Base-by-base conservation (phyloP, 1,140 invertebrate species). In the Araneus ventricosus region DNA sequence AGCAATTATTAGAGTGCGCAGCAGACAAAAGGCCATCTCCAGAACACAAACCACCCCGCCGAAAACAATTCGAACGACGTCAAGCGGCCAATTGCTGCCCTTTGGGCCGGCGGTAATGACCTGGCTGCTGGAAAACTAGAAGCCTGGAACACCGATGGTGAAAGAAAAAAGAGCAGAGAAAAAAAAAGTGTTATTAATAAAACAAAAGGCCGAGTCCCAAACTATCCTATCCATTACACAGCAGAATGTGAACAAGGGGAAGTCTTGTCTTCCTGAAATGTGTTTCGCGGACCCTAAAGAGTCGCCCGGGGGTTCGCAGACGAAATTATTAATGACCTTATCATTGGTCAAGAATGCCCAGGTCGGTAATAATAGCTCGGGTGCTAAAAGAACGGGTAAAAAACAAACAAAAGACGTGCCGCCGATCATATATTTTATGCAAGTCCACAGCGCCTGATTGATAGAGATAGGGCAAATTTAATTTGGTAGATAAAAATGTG, bases 301-400 rank as follows among this genome's bases (percentile, higher is more conserved):
- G 70, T 34, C 39, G 52, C 88, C 88, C 59, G 79, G n/a, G 90
- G 82, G 24, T 17, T 57, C 2, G 79, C 59, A 92, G 90, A 92
- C 80, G 90, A 92, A 86, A 75, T 92, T 92, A 92, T 92, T 92
- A 92, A 92, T 92, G 90, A 86, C 82, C 80, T 37, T 75, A 85
- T 92, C 80, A 92, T 92, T 92, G 90, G 90, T 92, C 90, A 85
- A 92, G 63, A 92, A 92, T 92, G 90, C 41, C 59, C 84, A 86
- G 59, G 79, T 79, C 57, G 75, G 57, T 91, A 91, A 91, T 92
- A 86, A 92, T 92, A 92, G 80, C 80, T 86, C 90, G 80, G 79
- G 82, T 86, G 82, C 90, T 59, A 86, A 92, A 86, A 86, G 61
- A 67, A 86, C n/a, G 8, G 67, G 57, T 20, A 90, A 75, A 79